These are phyloP conservation scores for Mus musculus DNA, from an alignment of 2,113 vertebrate species.

Conservation along the genomic window DNA sequence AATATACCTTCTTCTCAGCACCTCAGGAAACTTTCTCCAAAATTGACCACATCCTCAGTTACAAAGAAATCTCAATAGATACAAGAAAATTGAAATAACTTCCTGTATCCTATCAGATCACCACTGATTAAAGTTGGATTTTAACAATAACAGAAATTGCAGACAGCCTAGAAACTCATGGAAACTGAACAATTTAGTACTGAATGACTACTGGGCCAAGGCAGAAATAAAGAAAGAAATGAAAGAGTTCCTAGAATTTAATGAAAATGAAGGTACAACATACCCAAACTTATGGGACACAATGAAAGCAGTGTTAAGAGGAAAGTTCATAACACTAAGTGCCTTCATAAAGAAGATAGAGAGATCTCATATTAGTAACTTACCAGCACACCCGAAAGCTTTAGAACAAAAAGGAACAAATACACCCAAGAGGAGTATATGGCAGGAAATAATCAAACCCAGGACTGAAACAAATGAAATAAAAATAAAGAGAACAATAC, in stretches of 20 bases:
- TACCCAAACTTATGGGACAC: background rate
- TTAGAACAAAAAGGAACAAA: background rate
- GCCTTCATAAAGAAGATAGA: too few species aligned
- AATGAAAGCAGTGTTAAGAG: background rate
- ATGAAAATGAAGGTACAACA: background rate
- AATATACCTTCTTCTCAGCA: background rate
- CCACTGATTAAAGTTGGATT: background rate
- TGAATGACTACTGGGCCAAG: background rate
- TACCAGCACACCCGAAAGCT: background rate
- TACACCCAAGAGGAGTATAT: background rate
- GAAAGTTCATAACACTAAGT: too few species aligned
- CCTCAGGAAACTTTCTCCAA: background rate
- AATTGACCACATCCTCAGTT: background rate
- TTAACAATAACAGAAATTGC: background rate
- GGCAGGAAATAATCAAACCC: background rate
- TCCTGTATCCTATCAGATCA: background rate
- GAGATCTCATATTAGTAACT: background rate
- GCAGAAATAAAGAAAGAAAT: background rate
- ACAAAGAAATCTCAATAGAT: background rate
- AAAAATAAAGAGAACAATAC: background rate
- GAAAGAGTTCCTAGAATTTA: background rate
- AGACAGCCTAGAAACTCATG: background rate
- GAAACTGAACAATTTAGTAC: background rate
- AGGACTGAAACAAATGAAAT: background rate
- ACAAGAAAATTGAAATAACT: background rate